phyloP scores from a whole-genome alignment of 2,797 vertebrate species.

The Schizopygopsis malacanthus region DNA sequence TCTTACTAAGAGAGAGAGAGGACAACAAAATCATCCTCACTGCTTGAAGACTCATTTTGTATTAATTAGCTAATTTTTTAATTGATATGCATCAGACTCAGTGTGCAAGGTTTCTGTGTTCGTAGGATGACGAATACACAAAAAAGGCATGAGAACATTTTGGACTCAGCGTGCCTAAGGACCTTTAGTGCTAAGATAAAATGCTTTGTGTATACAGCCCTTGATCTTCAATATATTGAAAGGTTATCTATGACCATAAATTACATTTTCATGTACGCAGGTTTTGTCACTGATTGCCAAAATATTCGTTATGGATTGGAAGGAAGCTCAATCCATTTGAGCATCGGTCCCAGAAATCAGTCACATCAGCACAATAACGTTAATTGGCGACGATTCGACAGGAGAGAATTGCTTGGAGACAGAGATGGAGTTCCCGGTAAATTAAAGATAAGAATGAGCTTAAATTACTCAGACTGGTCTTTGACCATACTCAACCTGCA shows the following conservation, averaged over 20 bases:
- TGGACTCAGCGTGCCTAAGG: no score
- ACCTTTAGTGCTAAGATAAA: no score
- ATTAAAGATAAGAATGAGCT: rapidly evolving
- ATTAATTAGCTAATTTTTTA: no score
- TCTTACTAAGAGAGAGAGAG: no score
- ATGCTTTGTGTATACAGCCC: no score
- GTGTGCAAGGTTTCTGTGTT: no score
- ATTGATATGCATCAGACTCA: no score
- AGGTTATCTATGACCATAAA: neutral
- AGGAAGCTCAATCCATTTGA: neutral
- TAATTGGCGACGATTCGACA: neutral
- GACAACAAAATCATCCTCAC: no score
- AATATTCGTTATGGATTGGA: neutral
- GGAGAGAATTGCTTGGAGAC: neutral
- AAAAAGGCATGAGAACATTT: no score
- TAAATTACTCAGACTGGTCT: rapidly evolving
- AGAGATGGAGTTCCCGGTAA: rapidly evolving
- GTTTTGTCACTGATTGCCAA: neutral
- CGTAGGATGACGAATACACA: no score
- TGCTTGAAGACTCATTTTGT: no score
- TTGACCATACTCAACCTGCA: constrained; percentile 61
- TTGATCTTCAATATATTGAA: neutral
- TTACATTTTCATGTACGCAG: neutral
- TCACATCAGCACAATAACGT: neutral
- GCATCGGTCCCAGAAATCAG: neutral